Base-by-base conservation (phyloP, 1,140 invertebrate genomes). In the Spodoptera frugiperda region DNA sequence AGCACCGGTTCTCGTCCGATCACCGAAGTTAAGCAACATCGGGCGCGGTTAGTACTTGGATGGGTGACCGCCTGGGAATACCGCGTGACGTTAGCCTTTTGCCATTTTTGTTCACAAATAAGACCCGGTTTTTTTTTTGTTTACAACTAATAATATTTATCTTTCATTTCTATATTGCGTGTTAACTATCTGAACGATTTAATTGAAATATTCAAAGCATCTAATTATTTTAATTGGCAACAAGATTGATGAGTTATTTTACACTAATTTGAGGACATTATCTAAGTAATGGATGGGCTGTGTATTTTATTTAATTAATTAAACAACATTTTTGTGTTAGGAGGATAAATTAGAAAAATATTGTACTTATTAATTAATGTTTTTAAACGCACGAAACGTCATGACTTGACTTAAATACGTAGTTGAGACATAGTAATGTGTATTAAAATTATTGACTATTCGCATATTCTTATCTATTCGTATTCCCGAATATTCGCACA, bases 251-350 rank as follows among this genome's bases (percentile, higher is more conserved):
- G 77, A 53, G 57, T 46, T 79, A 78, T 77, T 82, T 82, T 75
- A 80, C 77, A 80, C 76, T 82, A 82, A 82, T 82, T 83, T 83
- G 77, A 77, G 77, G 74, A 80, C 68, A 82, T 82, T 77, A 73
- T 77, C 67, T 39, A 11, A 59, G 65, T 82, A 79, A 79, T 82
- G 78, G 78, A 79, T 82, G 71, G 46, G 71, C 9, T 39, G 19
- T 49, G 54, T 49, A 21, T 73, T 61, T 73, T 73, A 73, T 73
- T 73, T 73, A 73, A 73, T 73, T 61, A 73, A 73, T 73, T 59
- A 48, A 10, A 49, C 14, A 46, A 39, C 25, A 39, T 61, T 33
- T 61, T 61, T 4, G 5, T 57, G 21, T 14, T 30, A 39, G 6
- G 33, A 39, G 6, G 9, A 39, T 39, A 39, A 39, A 39, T 39